phyloP scores from a whole-genome alignment of 2,888 invertebrate species.

The Thelaira solivaga region DNA sequence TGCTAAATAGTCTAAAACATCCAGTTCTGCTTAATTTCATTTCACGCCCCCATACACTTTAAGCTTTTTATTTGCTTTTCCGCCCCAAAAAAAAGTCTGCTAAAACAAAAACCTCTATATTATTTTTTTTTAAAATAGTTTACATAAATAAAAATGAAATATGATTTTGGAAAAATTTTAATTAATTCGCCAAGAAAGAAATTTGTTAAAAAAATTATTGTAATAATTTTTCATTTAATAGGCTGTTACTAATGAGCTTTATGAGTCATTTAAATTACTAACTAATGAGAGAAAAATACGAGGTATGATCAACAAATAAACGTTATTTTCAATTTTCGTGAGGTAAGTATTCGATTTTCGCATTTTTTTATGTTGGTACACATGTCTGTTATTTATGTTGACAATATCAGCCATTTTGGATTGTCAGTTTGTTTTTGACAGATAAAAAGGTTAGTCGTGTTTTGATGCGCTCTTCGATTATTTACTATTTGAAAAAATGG shows the following conservation, averaged over 20 bases:
- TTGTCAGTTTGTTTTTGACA: no score
- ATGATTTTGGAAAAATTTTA: constrained; percentile 6
- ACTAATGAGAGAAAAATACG: not conserved
- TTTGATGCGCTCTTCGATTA: no score
- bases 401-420: no score
- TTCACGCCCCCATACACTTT: constrained; percentile 22
- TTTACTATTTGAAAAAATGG: no score
- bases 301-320: no score
- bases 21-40: constrained; percentile 48
- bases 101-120: not conserved
- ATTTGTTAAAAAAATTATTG: constrained; percentile 36
- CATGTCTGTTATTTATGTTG: no score
- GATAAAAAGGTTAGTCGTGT: no score
- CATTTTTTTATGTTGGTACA: no score
- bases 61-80: not conserved
- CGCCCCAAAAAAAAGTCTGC: not conserved
- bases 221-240: constrained; percentile 31
- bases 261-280: constrained; percentile 36
- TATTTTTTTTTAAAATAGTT: no score
- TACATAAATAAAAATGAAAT: no score
- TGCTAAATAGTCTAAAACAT: not conserved
- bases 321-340: no score
- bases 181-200: constrained; percentile 35
- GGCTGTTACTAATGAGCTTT: constrained; percentile 8
- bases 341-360: no score